phyloP scores from a whole-genome alignment of 2,888 invertebrate species.

The Catocala fraxini region DNA sequence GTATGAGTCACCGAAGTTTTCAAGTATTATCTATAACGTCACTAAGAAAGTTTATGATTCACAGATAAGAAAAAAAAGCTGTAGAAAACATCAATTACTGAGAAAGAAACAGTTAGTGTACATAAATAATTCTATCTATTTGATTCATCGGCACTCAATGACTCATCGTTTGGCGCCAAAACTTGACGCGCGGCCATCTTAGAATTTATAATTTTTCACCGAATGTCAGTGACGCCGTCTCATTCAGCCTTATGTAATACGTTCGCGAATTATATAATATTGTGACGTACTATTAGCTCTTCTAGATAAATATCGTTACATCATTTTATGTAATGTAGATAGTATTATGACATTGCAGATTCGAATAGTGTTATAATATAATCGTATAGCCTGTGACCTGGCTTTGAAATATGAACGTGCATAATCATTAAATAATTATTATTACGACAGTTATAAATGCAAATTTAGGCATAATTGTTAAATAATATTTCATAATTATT shows the following conservation, averaged over 20 bases:
- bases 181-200: conserved; percentile 43
- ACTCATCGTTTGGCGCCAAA: conserved; percentile 49
- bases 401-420: neutral
- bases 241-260: conserved; percentile 35
- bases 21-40: conserved; percentile 6
- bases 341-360: conserved; percentile 4
- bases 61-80: conserved; percentile 14
- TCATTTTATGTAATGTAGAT: conserved; percentile 20
- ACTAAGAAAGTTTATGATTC: conserved; percentile 32
- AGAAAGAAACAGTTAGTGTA: conserved; percentile 14
- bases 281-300: conserved; percentile 27
- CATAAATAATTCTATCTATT: conserved; percentile 27
- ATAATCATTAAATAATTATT: no score
- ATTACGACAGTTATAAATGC: no score
- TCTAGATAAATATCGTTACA: conserved; percentile 24
- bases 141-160: conserved; percentile 45
- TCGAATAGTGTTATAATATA: conserved; percentile 2
- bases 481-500: no score
- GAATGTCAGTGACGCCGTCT: conserved; percentile 39
- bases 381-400: conserved; percentile 2
- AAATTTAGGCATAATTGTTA: no score
- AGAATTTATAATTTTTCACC: conserved; percentile 28
- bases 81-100: conserved; percentile 21
- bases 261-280: conserved; percentile 36
- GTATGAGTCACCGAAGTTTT: conserved; percentile 23